Conservation (phyloP, 2,888 invertebrate genomes). For the Macaria notata region DNA sequence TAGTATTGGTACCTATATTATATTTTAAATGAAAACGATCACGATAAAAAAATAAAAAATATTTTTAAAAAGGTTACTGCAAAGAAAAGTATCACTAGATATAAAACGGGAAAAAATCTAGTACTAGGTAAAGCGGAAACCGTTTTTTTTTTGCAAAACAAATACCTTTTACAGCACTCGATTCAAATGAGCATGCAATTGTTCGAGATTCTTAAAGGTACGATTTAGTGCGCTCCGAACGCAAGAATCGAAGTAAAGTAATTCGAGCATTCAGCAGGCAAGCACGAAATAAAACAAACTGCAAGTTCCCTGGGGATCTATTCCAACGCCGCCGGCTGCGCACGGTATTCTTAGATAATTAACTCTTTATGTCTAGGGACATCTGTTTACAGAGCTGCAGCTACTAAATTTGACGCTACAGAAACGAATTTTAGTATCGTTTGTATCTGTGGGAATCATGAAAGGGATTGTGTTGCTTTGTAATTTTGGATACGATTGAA, state of each 20-base stretch:
- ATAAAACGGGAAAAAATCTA: no score
- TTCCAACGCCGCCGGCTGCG: slow-evolving; percentile 46
- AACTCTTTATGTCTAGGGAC: slow-evolving; percentile 75
- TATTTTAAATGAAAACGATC: no score
- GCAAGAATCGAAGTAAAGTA: slow-evolving; percentile 2
- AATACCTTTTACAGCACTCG: no score
- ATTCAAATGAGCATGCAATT: no score
- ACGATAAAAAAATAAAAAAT: no score
- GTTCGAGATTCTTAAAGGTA: no score
- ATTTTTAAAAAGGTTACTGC: no score
- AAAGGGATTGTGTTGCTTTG: slow-evolving; percentile 1
- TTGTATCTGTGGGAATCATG: slow-evolving; percentile 6
- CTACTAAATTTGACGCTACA: slow-evolving; percentile 35
- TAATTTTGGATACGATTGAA: no score
- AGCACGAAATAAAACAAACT: slow-evolving; percentile 51
- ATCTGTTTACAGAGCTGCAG: slow-evolving; percentile 65
- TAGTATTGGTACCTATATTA: no score
- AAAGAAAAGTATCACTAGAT: no score
- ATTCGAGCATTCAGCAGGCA: slow-evolving; percentile 29
- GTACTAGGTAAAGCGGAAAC: no score
- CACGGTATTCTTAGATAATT: slow-evolving; percentile 76
- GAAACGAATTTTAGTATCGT: slow-evolving; percentile 14
- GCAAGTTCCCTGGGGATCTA: slow-evolving; percentile 70
- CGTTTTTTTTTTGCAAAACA: no score
- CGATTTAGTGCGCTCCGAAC: background rate